Conservation (phyloP, 92 coral and sea anemone species). For the Bergia puertoricense region DNA sequence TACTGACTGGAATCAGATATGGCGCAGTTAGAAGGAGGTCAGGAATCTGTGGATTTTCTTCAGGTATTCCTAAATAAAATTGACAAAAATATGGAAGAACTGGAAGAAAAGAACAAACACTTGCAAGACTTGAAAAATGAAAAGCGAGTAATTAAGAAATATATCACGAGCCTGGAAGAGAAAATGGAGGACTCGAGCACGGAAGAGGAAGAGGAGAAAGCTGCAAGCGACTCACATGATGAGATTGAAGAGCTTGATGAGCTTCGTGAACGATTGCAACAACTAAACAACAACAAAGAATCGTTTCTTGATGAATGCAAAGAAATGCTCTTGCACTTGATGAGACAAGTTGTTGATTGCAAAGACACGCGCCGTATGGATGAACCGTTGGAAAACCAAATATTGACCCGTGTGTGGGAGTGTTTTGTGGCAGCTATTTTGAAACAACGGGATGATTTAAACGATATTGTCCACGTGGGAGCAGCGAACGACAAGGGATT, state of each 20-base stretch:
- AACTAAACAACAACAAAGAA: slow-evolving; percentile 24
- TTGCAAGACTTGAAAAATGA: slow-evolving; percentile 41
- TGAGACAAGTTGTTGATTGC: slow-evolving; percentile 23
- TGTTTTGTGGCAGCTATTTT: slow-evolving; percentile 26
- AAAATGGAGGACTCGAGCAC: slow-evolving; percentile 30
- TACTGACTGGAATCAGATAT: neutral
- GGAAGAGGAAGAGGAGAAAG: neutral
- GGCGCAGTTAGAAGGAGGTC: slow-evolving; percentile 7
- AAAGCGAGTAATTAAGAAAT: slow-evolving; percentile 39
- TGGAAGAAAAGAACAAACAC: slow-evolving; percentile 34
- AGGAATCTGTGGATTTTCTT: neutral
- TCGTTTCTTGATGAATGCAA: slow-evolving; percentile 31
- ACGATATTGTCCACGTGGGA: slow-evolving; percentile 38
- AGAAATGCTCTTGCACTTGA: slow-evolving; percentile 7
- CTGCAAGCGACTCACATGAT: neutral
- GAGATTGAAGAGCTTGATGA: slow-evolving; percentile 30
- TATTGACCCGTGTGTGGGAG: slow-evolving; percentile 18
- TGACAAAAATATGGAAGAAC: slow-evolving; percentile 27
- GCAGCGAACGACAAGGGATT: slow-evolving; percentile 33
- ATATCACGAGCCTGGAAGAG: slow-evolving; percentile 29
- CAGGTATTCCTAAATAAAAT: neutral
- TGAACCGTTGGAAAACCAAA: neutral
- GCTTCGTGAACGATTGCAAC: slow-evolving; percentile 26
- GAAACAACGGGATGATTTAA: slow-evolving; percentile 32
- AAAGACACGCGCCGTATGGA: neutral